Conservation (phyloP, 1,140 invertebrate species). For the Homarus americanus region DNA sequence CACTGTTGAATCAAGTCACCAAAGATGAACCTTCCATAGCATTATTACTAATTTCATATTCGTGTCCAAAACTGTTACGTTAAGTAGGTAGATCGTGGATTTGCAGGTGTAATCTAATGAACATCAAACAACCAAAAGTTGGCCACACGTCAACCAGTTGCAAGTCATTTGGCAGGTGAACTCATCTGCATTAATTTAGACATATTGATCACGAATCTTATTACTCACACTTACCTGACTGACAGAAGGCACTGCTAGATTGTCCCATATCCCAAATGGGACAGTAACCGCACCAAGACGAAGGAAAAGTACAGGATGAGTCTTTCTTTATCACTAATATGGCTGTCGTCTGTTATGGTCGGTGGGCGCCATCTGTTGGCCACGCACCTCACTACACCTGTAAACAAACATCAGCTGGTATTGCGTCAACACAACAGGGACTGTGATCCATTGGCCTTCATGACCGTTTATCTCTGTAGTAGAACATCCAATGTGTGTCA, state of each 20-base stretch:
- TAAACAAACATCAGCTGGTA: slow-evolving; percentile 22
- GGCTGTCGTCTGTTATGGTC: slow-evolving; percentile 44
- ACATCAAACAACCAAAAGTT: not conserved
- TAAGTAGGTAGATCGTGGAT: too few species aligned
- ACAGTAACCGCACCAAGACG: not conserved
- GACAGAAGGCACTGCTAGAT: slow-evolving; percentile 65
- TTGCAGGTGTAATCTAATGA: not conserved
- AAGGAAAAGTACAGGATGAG: not conserved
- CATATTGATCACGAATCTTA: not conserved
- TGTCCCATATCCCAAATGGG: slow-evolving; percentile 61
- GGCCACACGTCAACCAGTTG: not conserved
- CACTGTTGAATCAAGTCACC: too few species aligned
- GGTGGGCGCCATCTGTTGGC: slow-evolving; percentile 7
- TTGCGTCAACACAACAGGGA: not conserved
- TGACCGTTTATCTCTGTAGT: too few species aligned
- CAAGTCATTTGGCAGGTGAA: not conserved
- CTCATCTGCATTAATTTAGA: not conserved
- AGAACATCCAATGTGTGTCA: not conserved
- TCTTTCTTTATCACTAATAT: slow-evolving; percentile 7
- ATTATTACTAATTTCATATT: too few species aligned
- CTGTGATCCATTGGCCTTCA: too few species aligned
- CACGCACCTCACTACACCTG: not conserved
- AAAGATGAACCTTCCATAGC: too few species aligned
- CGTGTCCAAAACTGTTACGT: too few species aligned
- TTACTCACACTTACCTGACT: slow-evolving; percentile 44